A percentile compares a stretch with the other conserved stretches of the same genome.
These are phyloP conservation scores for Geotrupes spiniger DNA, from an alignment of 2,888 invertebrate species.

Conservation along the genomic window DNA sequence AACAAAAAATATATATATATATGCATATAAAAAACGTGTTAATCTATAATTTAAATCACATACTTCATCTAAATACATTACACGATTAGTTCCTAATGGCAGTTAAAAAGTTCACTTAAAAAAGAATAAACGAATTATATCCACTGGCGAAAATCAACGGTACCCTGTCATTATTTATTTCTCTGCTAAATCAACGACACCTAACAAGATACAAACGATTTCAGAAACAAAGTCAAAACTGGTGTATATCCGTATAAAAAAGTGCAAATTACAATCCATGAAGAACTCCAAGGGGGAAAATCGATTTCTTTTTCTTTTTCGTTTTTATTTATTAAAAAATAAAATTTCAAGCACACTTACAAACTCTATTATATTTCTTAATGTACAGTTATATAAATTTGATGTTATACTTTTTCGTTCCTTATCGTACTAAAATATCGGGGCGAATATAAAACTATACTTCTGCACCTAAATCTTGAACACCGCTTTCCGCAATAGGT, in stretches of 20 bases:
- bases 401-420: constrained; percentile 3
- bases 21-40: constrained; percentile 18
- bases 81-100: constrained; percentile 20
- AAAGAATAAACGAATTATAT: constrained; percentile 4
- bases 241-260: constrained; percentile 6
- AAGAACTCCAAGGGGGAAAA: not conserved
- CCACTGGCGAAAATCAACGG: constrained; percentile 1
- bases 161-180: constrained; percentile 17
- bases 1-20: constrained; percentile 7
- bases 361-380: constrained; percentile 9
- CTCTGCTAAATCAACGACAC: not conserved
- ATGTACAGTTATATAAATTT: constrained; percentile 10
- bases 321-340: constrained; percentile 15
- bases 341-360: constrained; percentile 17
- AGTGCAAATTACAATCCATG: constrained; percentile 1
- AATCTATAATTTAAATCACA: constrained; percentile 17
- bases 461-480: constrained; percentile 73
- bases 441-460: constrained; percentile 21
- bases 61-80: constrained; percentile 10
- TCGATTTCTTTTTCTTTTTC: too few species aligned
- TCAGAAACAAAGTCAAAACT: constrained; percentile 1
- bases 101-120: constrained; percentile 17
- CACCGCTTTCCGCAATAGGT: constrained; percentile 87
- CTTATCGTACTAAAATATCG: constrained; percentile 3
- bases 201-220: constrained; percentile 3